These are phyloP conservation scores for Chunga burmeisteri DNA, from an alignment of 2,113 vertebrate genomes.

Conservation along the genomic window DNA sequence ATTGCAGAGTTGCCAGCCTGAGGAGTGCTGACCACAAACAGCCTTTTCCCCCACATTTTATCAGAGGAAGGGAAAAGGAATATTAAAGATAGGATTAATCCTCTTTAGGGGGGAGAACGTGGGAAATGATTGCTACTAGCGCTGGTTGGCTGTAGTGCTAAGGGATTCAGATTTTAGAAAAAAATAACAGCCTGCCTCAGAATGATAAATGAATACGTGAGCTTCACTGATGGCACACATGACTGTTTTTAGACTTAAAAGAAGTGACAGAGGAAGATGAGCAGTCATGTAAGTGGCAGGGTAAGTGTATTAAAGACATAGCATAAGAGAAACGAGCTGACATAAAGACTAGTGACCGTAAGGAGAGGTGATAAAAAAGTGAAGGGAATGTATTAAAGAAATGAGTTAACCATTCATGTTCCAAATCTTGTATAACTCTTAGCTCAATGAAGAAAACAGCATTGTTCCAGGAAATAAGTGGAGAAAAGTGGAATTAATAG, in stretches of 20 bases:
- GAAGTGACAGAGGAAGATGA: constrained; percentile 62
- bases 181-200: constrained; percentile 31
- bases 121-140: constrained; percentile 13
- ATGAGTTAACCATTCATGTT: constrained; percentile 14
- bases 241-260: constrained; percentile 52
- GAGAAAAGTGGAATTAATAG: background rate
- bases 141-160: background rate
- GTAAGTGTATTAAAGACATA: constrained; percentile 59
- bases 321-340: constrained; percentile 44
- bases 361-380: constrained; percentile 44
- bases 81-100: constrained; percentile 59
- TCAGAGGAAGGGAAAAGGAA: constrained; percentile 9
- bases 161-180: constrained; percentile 35
- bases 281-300: constrained; percentile 52
- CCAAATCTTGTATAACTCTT: background rate
- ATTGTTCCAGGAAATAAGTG: background rate
- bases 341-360: constrained; percentile 64
- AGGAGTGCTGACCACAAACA: constrained; percentile 33
- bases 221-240: constrained; percentile 19
- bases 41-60: background rate
- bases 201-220: constrained; percentile 65
- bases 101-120: constrained; percentile 22
- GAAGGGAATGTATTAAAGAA: constrained; percentile 37
- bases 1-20: background rate
- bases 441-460: background rate